A percentile compares a stretch with the other conserved stretches of the same genome.
Evolutionary conservation across 2,113 vertebrate species (phyloP).

Genomic region (Strigops habroptila): DNA sequence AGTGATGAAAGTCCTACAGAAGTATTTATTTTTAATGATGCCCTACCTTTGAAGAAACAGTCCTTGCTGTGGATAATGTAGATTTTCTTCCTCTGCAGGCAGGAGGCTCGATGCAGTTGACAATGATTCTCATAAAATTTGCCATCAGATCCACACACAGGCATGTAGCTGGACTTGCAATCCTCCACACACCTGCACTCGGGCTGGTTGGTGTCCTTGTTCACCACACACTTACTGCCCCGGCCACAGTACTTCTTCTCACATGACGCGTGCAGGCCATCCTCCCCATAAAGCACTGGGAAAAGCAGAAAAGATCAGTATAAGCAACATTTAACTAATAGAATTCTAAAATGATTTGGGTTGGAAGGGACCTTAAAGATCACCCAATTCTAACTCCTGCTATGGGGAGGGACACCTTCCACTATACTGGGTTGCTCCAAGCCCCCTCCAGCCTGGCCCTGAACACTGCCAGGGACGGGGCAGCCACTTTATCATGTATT

Average conservation of each 20-base stretch:
- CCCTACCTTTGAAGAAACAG: conserved; percentile 95
- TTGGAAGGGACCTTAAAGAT: not conserved
- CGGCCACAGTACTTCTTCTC: conserved; percentile 79
- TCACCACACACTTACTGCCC: conserved; percentile 81
- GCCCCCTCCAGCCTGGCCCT: not conserved
- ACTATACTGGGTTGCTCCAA: not conserved
- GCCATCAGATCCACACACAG: conserved; percentile 91
- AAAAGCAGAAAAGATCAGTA: not conserved
- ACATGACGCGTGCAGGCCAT: conserved; percentile 63
- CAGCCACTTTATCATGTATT: not conserved
- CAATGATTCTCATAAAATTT: conserved; percentile 94
- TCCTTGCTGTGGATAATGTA: conserved; percentile 86
- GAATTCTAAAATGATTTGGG: not conserved
- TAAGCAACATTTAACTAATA: not conserved
- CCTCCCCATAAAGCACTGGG: conserved; percentile 66
- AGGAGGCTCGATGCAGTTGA: conserved; percentile 87
- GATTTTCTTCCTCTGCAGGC: conserved; percentile 84
- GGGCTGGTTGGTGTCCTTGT: conserved; percentile 72
- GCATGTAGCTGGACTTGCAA: conserved; percentile 86
- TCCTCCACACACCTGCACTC: conserved; percentile 84
- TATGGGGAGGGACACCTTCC: not conserved
- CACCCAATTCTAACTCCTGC: not conserved
- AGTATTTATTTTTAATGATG: not conserved
- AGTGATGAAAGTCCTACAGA: not conserved
- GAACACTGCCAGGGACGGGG: not conserved